Conservation (phyloP, 2,797 vertebrate genomes). For the Manis javanica region DNA sequence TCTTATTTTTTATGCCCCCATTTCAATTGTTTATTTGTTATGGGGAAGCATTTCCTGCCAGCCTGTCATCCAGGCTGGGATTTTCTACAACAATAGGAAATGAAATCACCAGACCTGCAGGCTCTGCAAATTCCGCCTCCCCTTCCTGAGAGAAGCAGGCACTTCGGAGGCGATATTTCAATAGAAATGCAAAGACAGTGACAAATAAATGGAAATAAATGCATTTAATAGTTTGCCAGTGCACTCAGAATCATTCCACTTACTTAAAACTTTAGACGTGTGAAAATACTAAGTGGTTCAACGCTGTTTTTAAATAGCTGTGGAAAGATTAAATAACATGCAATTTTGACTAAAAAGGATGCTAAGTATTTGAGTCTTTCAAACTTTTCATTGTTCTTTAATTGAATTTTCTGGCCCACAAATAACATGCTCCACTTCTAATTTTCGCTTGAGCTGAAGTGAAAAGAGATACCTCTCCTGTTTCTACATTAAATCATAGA, state of each 20-base stretch:
- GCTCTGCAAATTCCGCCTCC: slow-evolving; percentile 61
- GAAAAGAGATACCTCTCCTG: neutral
- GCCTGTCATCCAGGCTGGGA: slow-evolving; percentile 76
- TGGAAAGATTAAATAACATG: slow-evolving; percentile 39
- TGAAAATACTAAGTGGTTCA: neutral
- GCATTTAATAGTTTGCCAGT: neutral
- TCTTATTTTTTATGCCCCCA: neutral
- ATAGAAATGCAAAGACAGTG: slow-evolving; percentile 58
- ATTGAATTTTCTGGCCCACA: slow-evolving; percentile 35
- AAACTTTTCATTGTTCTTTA: slow-evolving; percentile 43
- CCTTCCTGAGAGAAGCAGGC: slow-evolving; percentile 63
- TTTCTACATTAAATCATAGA: neutral
- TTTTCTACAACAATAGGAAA: slow-evolving; percentile 81
- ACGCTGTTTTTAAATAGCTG: neutral
- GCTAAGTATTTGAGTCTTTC: slow-evolving; percentile 14
- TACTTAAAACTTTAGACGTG: slow-evolving; percentile 44
- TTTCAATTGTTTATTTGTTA: slow-evolving; percentile 74
- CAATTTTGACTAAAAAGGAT: neutral
- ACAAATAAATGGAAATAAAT: slow-evolving; percentile 31
- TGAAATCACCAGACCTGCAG: slow-evolving; percentile 75
- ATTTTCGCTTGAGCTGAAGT: neutral
- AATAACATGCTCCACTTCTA: neutral
- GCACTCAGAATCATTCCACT: neutral
- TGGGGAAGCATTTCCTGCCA: slow-evolving; percentile 76
- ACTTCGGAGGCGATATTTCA: neutral